Evolutionary conservation across 2,113 vertebrate species (phyloP).

Genomic region (Lichenostomus cassidix): DNA sequence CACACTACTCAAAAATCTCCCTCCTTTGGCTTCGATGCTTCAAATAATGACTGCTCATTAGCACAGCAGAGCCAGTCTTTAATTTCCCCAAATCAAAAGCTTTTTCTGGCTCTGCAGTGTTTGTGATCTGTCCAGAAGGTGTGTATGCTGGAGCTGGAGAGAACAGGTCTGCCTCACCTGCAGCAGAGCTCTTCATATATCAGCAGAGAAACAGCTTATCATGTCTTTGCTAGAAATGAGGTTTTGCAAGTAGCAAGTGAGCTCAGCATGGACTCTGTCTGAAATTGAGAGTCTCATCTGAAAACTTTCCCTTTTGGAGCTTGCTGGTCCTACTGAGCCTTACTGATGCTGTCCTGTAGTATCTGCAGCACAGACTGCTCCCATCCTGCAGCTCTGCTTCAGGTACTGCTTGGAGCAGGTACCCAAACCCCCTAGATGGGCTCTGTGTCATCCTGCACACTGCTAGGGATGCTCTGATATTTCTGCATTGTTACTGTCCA

Average conservation of each 20-base stretch:
- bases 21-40: not conserved
- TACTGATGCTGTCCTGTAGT: not conserved
- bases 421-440: not conserved
- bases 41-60: not conserved
- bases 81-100: not conserved
- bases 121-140: not conserved
- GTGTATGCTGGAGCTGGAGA: not conserved
- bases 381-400: not conserved
- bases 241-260: not conserved
- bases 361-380: not conserved
- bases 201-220: not conserved
- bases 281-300: not conserved
- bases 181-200: fast-evolving
- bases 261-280: not conserved
- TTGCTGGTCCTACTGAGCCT: not conserved
- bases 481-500: not conserved
- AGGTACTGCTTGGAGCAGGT: not conserved
- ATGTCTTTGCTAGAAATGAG: not conserved
- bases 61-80: not conserved
- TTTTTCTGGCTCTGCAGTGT: not conserved
- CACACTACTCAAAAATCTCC: not conserved
- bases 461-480: not conserved
- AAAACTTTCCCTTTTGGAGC: not conserved
- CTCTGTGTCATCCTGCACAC: not conserved
- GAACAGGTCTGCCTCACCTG: not conserved